Conservation (phyloP, 30 jellyfish, hydroid and myxozoan species). For the Mastigias papua region DNA sequence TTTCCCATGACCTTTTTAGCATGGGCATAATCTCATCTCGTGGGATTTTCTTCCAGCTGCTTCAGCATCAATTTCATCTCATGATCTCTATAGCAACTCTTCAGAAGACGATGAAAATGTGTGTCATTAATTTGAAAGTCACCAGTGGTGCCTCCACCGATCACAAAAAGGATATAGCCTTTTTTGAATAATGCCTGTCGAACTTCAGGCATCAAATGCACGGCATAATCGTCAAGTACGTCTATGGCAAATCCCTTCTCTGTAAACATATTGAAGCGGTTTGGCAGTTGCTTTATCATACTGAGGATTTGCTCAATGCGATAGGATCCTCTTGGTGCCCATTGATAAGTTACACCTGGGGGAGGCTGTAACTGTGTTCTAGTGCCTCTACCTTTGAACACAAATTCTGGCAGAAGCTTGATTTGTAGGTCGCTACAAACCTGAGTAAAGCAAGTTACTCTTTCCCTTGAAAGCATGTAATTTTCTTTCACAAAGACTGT, state of each 20-base stretch:
- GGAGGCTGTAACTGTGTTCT: constrained; percentile 59
- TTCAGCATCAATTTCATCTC: constrained; percentile 64
- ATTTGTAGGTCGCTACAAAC: constrained; percentile 41
- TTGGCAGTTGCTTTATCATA: constrained; percentile 40
- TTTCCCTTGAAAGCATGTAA: no score
- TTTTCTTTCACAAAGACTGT: constrained; percentile 41
- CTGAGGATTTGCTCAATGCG: constrained; percentile 28
- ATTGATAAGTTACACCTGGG: constrained; percentile 48
- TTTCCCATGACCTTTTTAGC: neutral
- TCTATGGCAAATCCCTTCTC: constrained; percentile 48
- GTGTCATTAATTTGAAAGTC: constrained; percentile 62
- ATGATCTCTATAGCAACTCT: constrained; percentile 26
- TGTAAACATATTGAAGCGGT: constrained; percentile 62
- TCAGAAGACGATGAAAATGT: constrained; percentile 39
- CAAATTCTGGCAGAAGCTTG: constrained; percentile 2
- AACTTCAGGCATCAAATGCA: constrained; percentile 53
- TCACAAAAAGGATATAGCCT: neutral
- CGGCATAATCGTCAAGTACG: constrained; percentile 58
- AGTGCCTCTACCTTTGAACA: constrained; percentile 64
- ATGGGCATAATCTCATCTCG: constrained; percentile 52
- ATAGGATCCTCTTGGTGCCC: constrained; percentile 65
- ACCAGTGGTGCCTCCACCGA: neutral
- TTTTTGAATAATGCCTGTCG: neutral
- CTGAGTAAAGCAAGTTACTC: constrained; percentile 67
- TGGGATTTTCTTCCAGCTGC: constrained; percentile 39